Percentiles rank a stretch among this genome's conserved stretches.
Conservation (phyloP, 2,113 vertebrate species). For the Ellobius talpinus region DNA sequence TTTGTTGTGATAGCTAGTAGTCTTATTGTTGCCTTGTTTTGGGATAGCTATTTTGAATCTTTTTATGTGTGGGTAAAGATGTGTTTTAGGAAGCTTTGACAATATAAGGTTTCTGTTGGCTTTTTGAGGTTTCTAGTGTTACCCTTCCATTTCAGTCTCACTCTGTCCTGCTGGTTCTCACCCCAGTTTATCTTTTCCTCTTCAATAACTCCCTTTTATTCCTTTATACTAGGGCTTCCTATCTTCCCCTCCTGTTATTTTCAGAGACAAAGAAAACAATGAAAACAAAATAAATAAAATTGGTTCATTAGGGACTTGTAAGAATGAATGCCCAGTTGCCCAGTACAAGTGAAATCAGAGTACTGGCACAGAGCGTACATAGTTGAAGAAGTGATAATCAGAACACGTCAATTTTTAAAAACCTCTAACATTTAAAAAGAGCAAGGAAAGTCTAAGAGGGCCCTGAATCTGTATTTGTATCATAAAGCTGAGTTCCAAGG, state of each 20-base stretch:
- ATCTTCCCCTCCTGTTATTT: background rate
- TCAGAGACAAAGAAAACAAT: background rate
- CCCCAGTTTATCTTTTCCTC: background rate
- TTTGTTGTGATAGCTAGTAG: background rate
- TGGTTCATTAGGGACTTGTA: background rate
- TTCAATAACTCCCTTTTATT: background rate
- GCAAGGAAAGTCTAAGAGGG: background rate
- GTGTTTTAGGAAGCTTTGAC: background rate
- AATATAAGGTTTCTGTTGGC: background rate
- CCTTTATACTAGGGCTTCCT: background rate
- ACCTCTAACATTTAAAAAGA: background rate
- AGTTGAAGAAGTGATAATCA: background rate
- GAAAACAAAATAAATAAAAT: background rate
- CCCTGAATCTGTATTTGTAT: no score
- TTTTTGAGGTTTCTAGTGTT: background rate
- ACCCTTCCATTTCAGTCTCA: background rate
- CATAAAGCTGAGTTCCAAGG: background rate
- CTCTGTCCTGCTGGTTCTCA: background rate
- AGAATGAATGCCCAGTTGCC: background rate
- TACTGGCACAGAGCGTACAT: fast-evolving
- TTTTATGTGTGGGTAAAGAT: background rate
- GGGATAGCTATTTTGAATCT: background rate
- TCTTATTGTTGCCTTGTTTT: background rate
- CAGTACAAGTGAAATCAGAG: background rate
- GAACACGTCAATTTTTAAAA: background rate